Percentiles rank a stretch among this genome's conserved stretches.
Evolutionary conservation across 2,888 invertebrate species (phyloP).

Genomic region (Limenitis camilla): DNA sequence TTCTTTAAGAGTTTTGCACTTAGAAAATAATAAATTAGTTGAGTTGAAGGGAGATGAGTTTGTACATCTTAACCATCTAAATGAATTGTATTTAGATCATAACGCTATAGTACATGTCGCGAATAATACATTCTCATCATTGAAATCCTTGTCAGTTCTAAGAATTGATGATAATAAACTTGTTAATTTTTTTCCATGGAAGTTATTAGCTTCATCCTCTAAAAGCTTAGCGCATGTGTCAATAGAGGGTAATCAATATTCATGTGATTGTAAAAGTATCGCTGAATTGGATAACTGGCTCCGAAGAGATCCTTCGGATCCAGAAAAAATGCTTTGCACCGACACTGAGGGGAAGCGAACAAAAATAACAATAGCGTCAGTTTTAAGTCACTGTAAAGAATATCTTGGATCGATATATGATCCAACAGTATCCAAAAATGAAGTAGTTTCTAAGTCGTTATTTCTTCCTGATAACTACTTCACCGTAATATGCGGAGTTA

Average conservation of each 20-base stretch:
- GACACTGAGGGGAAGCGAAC: slow-evolving; percentile 71
- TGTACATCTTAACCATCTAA: slow-evolving; percentile 81
- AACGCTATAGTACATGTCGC: slow-evolving; percentile 83
- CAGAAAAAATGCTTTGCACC: slow-evolving; percentile 80
- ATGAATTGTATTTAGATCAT: slow-evolving; percentile 85
- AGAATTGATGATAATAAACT: slow-evolving; percentile 85
- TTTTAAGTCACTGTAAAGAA: slow-evolving; percentile 77
- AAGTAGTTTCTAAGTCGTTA: slow-evolving; percentile 75
- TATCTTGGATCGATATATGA: slow-evolving; percentile 70
- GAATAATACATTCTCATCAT: slow-evolving; percentile 85
- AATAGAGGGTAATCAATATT: slow-evolving; percentile 87
- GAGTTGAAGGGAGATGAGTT: slow-evolving; percentile 86
- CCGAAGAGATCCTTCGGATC: slow-evolving; percentile 77
- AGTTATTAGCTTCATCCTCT: slow-evolving; percentile 77
- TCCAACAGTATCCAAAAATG: slow-evolving; percentile 62
- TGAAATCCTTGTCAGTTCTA: slow-evolving; percentile 81
- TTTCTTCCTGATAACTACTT: slow-evolving; percentile 81
- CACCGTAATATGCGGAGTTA: slow-evolving; percentile 81
- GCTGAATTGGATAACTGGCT: slow-evolving; percentile 81
- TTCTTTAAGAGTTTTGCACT: slow-evolving; percentile 81
- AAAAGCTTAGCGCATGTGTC: slow-evolving; percentile 78
- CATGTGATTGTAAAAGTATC: slow-evolving; percentile 85
- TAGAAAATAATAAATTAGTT: slow-evolving; percentile 84
- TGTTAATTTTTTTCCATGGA: slow-evolving; percentile 83
- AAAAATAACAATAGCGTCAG: slow-evolving; percentile 71